Evolutionary conservation across 2,888 invertebrate genomes (phyloP), one percentile per base, ranked within the genome.

Genomic region (Geotrupes spiniger): DNA sequence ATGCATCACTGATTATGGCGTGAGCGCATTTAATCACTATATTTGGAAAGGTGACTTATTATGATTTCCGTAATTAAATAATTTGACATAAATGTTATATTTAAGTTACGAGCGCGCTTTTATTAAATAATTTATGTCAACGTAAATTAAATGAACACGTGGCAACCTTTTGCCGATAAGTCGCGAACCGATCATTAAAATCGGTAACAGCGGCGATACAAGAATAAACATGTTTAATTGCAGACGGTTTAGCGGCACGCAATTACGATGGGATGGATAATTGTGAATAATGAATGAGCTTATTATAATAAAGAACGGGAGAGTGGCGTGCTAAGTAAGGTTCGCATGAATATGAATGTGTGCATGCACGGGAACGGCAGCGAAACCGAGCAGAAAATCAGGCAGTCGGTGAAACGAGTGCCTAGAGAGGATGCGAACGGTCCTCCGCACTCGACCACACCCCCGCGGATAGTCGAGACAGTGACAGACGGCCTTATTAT

Each of bases 401-500:
- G 61, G 58, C 57, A 61, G 62, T 56, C 57, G 54, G 58, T 55
- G 62, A 61, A 64, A 63, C 58, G 63, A 62, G 62, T 59, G 59
- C 61, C 63, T 58, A 43, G 56, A 59, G 61, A 57, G 56, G 54
- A 50, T 54, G 49, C 54, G 49, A 50, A 48, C 56, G 55, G 58
- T 59, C 63, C 59, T 61, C 61, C 61, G 59, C 64, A 61, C 60
- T 60, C 61, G 54, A 63, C 61, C 63, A 59, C 63, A 62, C 63
- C 62, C 61, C 60, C 62, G 61, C 57, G 54, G 56, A 51, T 47
- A 40, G 27, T 54, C 57, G 55, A 51, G 59, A 66, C 69, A 63
- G 62, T 69, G 68, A 69, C 60, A 64, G 64, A 69, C 63, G 59
- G 62, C 57, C 66, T 66, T 69, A 69, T 69, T 69, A 68, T 69